phyloP scores from a whole-genome alignment of 2,113 vertebrate genomes.

The Perca fluviatilis region DNA sequence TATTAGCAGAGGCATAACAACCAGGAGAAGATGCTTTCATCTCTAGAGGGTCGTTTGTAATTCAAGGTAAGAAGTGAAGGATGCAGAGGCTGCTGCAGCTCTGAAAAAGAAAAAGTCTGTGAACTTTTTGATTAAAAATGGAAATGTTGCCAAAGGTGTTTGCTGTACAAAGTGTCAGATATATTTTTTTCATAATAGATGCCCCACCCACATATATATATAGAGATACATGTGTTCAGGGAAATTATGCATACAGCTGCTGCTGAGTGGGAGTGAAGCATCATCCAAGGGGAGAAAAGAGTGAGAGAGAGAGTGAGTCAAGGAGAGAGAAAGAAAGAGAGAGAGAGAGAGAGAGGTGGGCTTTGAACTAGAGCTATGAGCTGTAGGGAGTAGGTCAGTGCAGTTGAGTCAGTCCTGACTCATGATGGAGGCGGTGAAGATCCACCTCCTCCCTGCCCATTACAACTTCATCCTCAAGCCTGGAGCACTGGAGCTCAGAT shows the following conservation, averaged over 20 bases:
- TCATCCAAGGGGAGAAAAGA: conserved; percentile 57
- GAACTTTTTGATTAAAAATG: conserved; percentile 43
- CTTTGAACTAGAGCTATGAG: conserved; percentile 61
- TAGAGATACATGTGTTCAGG: conserved; percentile 44
- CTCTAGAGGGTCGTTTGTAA: conserved; percentile 22
- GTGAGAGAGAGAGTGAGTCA: conserved; percentile 4
- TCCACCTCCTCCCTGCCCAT: conserved; percentile 78
- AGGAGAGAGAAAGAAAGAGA: conserved; percentile 3
- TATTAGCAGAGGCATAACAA: conserved; percentile 25
- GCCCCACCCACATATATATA: conserved; percentile 55
- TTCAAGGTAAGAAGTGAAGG: conserved; percentile 28
- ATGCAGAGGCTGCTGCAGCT: conserved; percentile 23
- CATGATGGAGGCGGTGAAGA: conserved; percentile 76
- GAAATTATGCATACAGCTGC: conserved; percentile 75
- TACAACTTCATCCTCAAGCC: conserved; percentile 71
- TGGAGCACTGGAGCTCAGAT: conserved; percentile 55
- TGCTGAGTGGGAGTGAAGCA: conserved; percentile 72
- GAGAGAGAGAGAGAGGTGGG: conserved; percentile 45
- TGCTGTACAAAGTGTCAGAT: conserved; percentile 49
- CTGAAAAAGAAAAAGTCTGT: background rate
- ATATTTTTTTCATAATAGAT: conserved; percentile 63
- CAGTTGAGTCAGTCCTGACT: conserved; percentile 80
- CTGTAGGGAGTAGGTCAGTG: conserved; percentile 80
- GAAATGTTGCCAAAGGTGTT: conserved; percentile 47
- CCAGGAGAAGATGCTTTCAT: conserved; percentile 6